Evolutionary conservation across 2,888 invertebrate genomes (phyloP).

Genomic region (Eristalinus aeneus): DNA sequence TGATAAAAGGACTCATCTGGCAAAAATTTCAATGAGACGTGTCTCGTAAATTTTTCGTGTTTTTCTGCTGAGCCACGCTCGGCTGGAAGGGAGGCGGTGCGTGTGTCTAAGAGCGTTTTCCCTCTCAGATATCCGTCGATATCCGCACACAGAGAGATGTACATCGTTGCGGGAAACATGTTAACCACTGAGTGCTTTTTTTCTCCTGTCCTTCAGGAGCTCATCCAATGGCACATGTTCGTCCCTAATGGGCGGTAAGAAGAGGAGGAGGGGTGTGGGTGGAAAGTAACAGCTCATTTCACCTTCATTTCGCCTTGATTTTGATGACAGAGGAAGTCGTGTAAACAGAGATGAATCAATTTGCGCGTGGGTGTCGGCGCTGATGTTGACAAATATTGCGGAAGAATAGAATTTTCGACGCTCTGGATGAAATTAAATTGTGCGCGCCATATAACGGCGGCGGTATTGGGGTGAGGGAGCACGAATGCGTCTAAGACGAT

Average conservation of each 20-base stretch:
- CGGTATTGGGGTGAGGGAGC: neutral
- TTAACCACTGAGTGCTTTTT: neutral
- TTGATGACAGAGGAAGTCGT: conserved; percentile 22
- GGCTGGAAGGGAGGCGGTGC: neutral
- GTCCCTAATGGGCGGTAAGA: neutral
- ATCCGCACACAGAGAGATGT: neutral
- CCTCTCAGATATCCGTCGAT: neutral
- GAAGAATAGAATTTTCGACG: conserved; percentile 17
- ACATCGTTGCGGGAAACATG: neutral
- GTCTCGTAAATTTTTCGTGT: conserved; percentile 36
- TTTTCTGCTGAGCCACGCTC: neutral
- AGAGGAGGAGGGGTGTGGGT: neutral
- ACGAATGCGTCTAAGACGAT: neutral
- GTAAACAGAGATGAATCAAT: conserved; percentile 34
- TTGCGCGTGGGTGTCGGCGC: neutral
- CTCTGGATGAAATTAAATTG: conserved; percentile 21
- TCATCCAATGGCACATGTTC: neutral
- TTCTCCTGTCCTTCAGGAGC: neutral
- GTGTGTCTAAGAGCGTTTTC: neutral
- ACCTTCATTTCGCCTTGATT: conserved; percentile 45
- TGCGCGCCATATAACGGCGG: neutral
- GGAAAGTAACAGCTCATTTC: conserved; percentile 42
- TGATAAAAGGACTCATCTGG: conserved; percentile 50
- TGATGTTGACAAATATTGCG: conserved; percentile 33
- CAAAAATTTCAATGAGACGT: conserved; percentile 30